These are phyloP conservation scores for Tolypeutes matacus DNA, from an alignment of 2,797 vertebrate genomes.

Conservation along the genomic window DNA sequence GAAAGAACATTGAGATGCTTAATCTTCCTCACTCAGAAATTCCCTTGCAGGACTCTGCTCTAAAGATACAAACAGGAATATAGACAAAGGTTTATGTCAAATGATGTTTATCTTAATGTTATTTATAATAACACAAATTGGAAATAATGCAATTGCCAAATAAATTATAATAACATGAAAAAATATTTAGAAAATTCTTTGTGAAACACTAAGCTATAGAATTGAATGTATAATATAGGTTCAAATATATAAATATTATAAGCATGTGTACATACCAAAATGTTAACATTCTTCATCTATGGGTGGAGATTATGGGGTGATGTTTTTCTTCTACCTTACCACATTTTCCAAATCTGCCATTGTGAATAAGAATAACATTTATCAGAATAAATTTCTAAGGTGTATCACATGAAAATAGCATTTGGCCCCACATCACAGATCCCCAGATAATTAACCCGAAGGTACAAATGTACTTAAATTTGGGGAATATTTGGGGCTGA, in stretches of 20 bases:
- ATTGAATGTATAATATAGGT: not conserved
- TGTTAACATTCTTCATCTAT: not conserved
- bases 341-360: not conserved
- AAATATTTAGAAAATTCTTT: not conserved
- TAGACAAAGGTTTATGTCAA: not conserved
- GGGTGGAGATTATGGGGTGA: not conserved
- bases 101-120: not conserved
- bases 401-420: not conserved
- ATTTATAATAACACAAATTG: not conserved
- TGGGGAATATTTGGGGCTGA: not conserved
- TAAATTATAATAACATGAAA: not conserved
- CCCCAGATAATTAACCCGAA: no score
- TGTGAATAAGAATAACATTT: not conserved
- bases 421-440: not conserved
- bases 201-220: slow-evolving; percentile 8
- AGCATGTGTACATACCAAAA: not conserved
- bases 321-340: slow-evolving; percentile 16
- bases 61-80: slow-evolving; percentile 6
- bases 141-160: not conserved
- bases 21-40: slow-evolving; percentile 32
- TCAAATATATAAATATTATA: not conserved
- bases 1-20: not conserved
- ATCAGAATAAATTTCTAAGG: not conserved
- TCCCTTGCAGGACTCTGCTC: not conserved
- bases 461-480: not conserved